Evolutionary conservation across 1,140 invertebrate species (phyloP), one percentile per base, ranked within the genome.

Genomic region (Eurosta solidaginis): DNA sequence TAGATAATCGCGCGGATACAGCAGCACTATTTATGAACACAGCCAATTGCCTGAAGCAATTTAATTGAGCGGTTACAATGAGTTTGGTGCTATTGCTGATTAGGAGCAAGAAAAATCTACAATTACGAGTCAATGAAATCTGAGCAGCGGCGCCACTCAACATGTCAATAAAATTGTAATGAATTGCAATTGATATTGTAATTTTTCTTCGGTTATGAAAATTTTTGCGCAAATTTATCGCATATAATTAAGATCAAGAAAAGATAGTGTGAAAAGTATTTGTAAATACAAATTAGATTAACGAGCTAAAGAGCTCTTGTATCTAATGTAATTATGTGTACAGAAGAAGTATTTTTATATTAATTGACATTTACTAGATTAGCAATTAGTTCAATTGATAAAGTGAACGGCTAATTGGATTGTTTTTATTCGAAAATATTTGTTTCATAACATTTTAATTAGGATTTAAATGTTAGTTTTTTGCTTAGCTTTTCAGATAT

Each of bases 41-140:
- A n/a, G 59, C 17, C 59, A 22, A 36, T 68, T 29, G 33, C 59
- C 33, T n/a, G 33, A n/a, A 40, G 47, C 20, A 75, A 47, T 47
- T 75, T 47, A 75, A 75, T 75, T 75, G 47, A 75, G 74, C 74
- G 29, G 47, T 50, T 29, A 75, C 74, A 75, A 75, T 75, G 47
- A 47, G 42, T 49, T 47, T 47, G 47, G 42, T 50, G 47, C 40
- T 68, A 50, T 50, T 42, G 74, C 44, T 50, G 74, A 75, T 75
- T 75, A 50, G 42, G 44, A 22, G 36, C 74, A 50, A 75, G 47
- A 49, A 75, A 45, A 47, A 45, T 45, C 29, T 49, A 42, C 25
- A 27, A 10, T 68, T 22, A 22, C 59, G 40, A 68, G n/a, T 40
- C 59, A 68, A 68, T 10, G 20, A 68, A 3, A 59, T 33, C 3